Percentiles rank a stretch among this genome's conserved stretches.
Evolutionary conservation across 1,140 invertebrate genomes (phyloP).

Genomic region (Protaetia brevitarsis): DNA sequence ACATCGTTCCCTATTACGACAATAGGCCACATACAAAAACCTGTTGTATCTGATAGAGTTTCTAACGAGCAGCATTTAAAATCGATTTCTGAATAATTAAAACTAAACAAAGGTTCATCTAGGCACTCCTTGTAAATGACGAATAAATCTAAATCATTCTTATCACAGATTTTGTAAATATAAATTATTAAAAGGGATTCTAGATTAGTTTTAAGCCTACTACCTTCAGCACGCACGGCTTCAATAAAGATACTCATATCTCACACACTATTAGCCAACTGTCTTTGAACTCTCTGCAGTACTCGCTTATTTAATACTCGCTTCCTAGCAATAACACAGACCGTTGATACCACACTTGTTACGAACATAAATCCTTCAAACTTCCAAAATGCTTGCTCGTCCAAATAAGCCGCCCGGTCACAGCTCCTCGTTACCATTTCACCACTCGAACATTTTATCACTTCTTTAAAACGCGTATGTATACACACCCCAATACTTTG

Average conservation of each 20-base stretch:
- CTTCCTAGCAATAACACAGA: slow-evolving; percentile 42
- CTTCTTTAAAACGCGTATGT: slow-evolving; percentile 68
- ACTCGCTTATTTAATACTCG: slow-evolving; percentile 49
- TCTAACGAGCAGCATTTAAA: not conserved
- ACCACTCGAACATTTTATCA: slow-evolving; percentile 65
- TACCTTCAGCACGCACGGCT: not conserved
- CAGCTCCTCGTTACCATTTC: slow-evolving; percentile 68
- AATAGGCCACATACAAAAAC: slow-evolving; percentile 59
- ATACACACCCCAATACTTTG: slow-evolving; percentile 67
- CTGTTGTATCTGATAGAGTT: slow-evolving; percentile 34
- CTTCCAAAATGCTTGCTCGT: slow-evolving; percentile 77
- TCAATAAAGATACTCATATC: slow-evolving; percentile 36
- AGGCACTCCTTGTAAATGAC: slow-evolving; percentile 14
- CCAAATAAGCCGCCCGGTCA: slow-evolving; percentile 66
- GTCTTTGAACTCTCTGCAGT: slow-evolving; percentile 51
- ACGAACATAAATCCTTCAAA: slow-evolving; percentile 75
- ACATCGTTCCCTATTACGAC: slow-evolving; percentile 58
- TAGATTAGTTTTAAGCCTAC: slow-evolving; percentile 29
- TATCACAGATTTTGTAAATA: slow-evolving; percentile 29
- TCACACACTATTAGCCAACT: slow-evolving; percentile 52
- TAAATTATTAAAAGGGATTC: slow-evolving; percentile 32
- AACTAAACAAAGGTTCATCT: slow-evolving; percentile 20
- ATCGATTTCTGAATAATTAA: not conserved
- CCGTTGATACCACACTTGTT: slow-evolving; percentile 59
- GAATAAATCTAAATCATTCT: slow-evolving; percentile 27